Evolutionary conservation across 2,888 invertebrate genomes (phyloP), one percentile per base, ranked within the genome.

Genomic region (Platerodrilus igneus): DNA sequence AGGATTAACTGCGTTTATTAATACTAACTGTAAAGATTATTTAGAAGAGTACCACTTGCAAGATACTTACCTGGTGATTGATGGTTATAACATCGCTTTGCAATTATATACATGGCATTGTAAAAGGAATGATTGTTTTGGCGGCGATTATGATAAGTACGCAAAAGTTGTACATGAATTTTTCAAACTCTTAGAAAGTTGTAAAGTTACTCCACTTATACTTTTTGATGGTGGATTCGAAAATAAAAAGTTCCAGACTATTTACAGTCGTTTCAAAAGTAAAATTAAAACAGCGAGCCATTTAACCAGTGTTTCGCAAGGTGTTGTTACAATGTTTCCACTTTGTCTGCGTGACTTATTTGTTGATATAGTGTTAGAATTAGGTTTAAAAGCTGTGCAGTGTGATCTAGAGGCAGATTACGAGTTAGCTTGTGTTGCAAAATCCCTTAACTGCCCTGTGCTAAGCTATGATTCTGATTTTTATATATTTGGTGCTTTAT

Each of bases 381-480:
- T 85, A 58, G 72, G 74, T 4, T 70, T 92, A 5, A 73, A 75
- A 6, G 75, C 79, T 45, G 81, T 81, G 27, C 77, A 86, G 33
- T 86, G 89, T 58, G 78, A 85, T 51, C 90, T 85, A 64, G 95
- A 96, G 67, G 93, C 93, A 1, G 96, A 96, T 63, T 81, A 83
- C 51, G 86, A 90, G 58, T 81, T 93, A 36, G 93, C 92, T 0
- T 80, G 83, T 0, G 66, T 94, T 51, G 88, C 92, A 0, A 78
- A 81, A 48, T 73, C 78, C 37, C 69, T 91, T 2, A 72, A 82
- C 21, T 93, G 91, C 55, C 93, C 94, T 0, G 83, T 96, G 2
- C 64, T 96, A 3, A 93, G 92, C 58, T 87, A 85, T 53, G 96
- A 96, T 67, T 94, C 94, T 0, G 96, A 96, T 69, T 96, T 93